Percentiles rank a stretch among this genome's conserved stretches.
Conservation (phyloP, 2,797 vertebrate genomes). For the Sebastiscus tertius region DNA sequence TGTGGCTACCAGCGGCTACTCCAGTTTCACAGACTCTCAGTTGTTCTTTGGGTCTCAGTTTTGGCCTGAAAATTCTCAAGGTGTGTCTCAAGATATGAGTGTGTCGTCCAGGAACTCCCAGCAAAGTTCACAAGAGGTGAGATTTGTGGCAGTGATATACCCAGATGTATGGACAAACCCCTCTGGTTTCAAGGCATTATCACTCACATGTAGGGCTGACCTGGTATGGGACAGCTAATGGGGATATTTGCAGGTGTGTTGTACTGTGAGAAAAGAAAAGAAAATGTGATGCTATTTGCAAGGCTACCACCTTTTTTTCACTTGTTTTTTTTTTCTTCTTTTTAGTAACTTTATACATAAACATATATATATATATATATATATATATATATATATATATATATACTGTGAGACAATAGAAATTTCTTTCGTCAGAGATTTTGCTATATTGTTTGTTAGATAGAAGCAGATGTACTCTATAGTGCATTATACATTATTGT, state of each 20-base stretch:
- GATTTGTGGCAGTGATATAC: neutral
- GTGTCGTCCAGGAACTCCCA: constrained; percentile 80
- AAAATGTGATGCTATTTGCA: neutral
- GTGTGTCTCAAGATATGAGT: constrained; percentile 83
- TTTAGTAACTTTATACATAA: neutral
- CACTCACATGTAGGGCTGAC: neutral
- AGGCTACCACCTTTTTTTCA: neutral
- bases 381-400: neutral
- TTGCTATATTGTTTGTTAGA: neutral
- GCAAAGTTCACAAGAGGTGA: constrained; percentile 90
- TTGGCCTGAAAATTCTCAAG: constrained; percentile 88
- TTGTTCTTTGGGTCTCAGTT: constrained; percentile 91
- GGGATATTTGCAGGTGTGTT: neutral
- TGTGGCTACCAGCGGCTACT: constrained; percentile 64
- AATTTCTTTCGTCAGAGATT: neutral
- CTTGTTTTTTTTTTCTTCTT: neutral
- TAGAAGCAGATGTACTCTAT: neutral
- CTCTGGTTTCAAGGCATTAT: neutral
- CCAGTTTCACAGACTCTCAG: constrained; percentile 90
- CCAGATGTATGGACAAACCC: neutral
- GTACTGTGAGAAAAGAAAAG: neutral
- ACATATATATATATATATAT: too few species aligned
- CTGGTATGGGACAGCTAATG: neutral
- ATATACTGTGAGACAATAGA: neutral
- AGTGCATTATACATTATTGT: neutral